Percentiles rank a stretch among this genome's conserved stretches.
Evolutionary conservation across 2,888 invertebrate genomes (phyloP).

Genomic region (Cataglyphis livida): DNA sequence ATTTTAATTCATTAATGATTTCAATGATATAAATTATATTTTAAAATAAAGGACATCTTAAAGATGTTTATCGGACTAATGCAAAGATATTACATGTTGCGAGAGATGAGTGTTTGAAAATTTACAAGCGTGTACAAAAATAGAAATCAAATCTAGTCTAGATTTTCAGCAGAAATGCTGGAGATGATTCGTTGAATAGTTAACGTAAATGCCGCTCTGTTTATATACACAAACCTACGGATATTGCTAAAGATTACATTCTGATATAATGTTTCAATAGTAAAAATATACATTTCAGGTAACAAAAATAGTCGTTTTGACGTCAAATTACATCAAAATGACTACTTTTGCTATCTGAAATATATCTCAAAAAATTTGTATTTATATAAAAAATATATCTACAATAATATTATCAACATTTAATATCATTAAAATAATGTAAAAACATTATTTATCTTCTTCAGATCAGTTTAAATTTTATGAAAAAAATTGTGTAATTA

Average conservation of each 20-base stretch:
- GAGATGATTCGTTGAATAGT: conserved; percentile 33
- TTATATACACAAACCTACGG: background rate
- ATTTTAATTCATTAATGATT: background rate
- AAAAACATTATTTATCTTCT: conserved; percentile 1
- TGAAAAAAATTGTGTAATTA: background rate
- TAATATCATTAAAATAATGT: background rate
- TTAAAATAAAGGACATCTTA: conserved; percentile 8
- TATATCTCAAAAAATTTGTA: background rate
- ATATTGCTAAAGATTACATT: conserved; percentile 10
- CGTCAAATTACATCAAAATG: too few species aligned
- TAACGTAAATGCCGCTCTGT: background rate
- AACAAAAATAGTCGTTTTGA: background rate
- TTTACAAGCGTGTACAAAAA: conserved; percentile 77
- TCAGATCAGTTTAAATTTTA: background rate
- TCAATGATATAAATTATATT: background rate
- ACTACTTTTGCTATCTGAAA: too few species aligned
- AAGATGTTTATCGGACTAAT: background rate
- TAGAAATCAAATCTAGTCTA: conserved; percentile 79
- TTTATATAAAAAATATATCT: background rate
- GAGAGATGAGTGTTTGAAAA: conserved; percentile 66
- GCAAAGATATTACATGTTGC: conserved; percentile 36
- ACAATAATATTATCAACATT: background rate
- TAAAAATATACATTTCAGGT: background rate
- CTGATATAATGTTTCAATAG: background rate
- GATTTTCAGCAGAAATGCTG: conserved; percentile 63